A percentile compares a stretch with the other conserved stretches of the same genome.
phyloP scores from a whole-genome alignment of 2,888 invertebrate genomes.

The Nomada flava region DNA sequence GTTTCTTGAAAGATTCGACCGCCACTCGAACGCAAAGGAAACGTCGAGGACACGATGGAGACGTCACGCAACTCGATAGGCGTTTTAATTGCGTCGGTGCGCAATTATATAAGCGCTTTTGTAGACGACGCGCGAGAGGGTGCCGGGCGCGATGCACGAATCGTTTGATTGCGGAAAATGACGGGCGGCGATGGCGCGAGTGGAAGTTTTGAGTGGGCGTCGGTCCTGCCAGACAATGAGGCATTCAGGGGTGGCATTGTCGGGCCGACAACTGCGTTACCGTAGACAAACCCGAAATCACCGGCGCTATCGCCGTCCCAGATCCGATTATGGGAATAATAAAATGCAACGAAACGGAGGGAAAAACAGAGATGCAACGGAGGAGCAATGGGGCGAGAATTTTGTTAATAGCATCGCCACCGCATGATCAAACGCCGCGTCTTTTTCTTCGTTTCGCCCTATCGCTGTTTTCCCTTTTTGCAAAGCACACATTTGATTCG shows the following conservation, averaged over 20 bases:
- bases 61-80: slow-evolving; percentile 38
- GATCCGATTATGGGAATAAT: slow-evolving; percentile 82
- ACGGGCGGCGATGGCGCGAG: slow-evolving; percentile 73
- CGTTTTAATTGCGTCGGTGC: slow-evolving; percentile 72
- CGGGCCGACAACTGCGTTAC: slow-evolving; percentile 80
- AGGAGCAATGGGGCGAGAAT: slow-evolving; percentile 29
- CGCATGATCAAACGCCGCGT: slow-evolving; percentile 26
- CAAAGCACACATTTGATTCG: neutral
- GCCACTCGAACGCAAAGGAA: neutral
- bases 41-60: slow-evolving; percentile 3
- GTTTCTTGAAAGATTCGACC: neutral
- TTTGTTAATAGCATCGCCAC: slow-evolving; percentile 58
- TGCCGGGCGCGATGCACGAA: slow-evolving; percentile 63
- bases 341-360: slow-evolving; percentile 69
- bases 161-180: slow-evolving; percentile 81
- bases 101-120: slow-evolving; percentile 64
- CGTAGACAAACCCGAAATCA: slow-evolving; percentile 83
- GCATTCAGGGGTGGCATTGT: slow-evolving; percentile 80
- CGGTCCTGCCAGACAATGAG: slow-evolving; percentile 80
- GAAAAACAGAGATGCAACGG: slow-evolving; percentile 10
- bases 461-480: neutral
- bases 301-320: slow-evolving; percentile 78
- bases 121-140: slow-evolving; percentile 40
- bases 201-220: slow-evolving; percentile 81
- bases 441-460: slow-evolving; percentile 22